Conservation (phyloP, 2,797 vertebrate genomes). For the Aphelocoma californica region DNA sequence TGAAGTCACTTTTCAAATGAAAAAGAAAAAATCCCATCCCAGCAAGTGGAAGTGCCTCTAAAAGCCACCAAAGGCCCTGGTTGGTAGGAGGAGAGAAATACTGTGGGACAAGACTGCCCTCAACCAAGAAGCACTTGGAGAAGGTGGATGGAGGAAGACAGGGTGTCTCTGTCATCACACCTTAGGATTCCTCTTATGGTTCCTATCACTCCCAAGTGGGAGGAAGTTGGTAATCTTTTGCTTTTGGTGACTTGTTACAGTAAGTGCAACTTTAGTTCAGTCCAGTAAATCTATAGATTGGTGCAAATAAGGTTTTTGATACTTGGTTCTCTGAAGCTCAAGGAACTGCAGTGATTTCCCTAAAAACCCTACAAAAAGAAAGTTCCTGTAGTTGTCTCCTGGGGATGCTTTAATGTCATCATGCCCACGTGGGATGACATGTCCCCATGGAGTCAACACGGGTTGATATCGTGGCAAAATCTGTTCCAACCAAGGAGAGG, state of each 20-base stretch:
- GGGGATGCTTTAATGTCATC: background rate
- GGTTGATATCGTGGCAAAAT: background rate
- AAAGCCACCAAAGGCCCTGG: background rate
- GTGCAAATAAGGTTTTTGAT: background rate
- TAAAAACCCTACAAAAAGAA: background rate
- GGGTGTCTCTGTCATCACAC: background rate
- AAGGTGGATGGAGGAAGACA: background rate
- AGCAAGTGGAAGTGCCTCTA: background rate
- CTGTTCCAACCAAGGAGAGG: background rate
- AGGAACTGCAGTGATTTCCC: background rate
- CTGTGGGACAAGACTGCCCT: background rate
- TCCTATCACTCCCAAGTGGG: background rate
- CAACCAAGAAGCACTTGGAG: background rate
- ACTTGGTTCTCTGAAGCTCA: background rate
- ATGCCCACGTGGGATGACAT: fast-evolving
- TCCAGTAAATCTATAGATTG: background rate
- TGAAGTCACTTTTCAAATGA: constrained; percentile 2
- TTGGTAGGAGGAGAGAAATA: background rate
- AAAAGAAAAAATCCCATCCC: background rate
- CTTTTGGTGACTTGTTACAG: background rate
- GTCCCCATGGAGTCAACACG: background rate
- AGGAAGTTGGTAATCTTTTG: background rate
- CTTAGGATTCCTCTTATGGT: background rate
- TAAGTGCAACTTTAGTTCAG: background rate
- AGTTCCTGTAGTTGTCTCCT: background rate